Evolutionary conservation across 1,140 invertebrate species (phyloP), one percentile per base, ranked within the genome.

Genomic region (Leptinotarsa texana): DNA sequence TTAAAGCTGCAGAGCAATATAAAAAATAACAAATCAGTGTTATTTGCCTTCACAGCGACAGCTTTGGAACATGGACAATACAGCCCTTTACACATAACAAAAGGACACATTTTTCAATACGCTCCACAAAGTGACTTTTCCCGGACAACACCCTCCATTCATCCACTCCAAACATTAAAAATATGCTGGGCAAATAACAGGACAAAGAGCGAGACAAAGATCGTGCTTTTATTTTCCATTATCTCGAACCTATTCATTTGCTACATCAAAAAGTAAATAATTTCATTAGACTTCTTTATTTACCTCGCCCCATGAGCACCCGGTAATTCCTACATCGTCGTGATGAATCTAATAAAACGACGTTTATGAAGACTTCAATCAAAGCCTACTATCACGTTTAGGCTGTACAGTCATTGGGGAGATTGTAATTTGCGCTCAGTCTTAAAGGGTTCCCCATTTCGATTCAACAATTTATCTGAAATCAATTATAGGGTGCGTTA

Each of bases 241-340:
- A 71, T 62, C 49, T 57, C 17, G n/a, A 13, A 27, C 51, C 69
- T 71, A 71, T 71, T 71, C 69, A 71, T 71, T 71, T 49, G 69
- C 49, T 24, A 71, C 69, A 71, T 71, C 69, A 71, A 71, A 71
- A 71, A 71, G 69, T 71, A 22, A 71, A 62, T 71, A 71, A 71
- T 71, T 71, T 71, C 69, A 71, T 71, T 71, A 71, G 61, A 71
- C 61, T 15, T 71, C 69, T 71, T 71, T 71, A 71, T 71, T 71
- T 71, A 61, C 33, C 47, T 51, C 68, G 13, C 68, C 68, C 68
- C 48, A 69, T 48, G 51, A 8, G 51, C 51, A 57, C 51, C 15
- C 51, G 51, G n/a, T 57, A 57, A 57, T 69, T 51, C 68, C 51
- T 61, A 21, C 22, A 49, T 62, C 69, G 22, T 49, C 51, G 57